Base-by-base conservation (phyloP, 2,888 invertebrate genomes). In the Bombyx huttoni region DNA sequence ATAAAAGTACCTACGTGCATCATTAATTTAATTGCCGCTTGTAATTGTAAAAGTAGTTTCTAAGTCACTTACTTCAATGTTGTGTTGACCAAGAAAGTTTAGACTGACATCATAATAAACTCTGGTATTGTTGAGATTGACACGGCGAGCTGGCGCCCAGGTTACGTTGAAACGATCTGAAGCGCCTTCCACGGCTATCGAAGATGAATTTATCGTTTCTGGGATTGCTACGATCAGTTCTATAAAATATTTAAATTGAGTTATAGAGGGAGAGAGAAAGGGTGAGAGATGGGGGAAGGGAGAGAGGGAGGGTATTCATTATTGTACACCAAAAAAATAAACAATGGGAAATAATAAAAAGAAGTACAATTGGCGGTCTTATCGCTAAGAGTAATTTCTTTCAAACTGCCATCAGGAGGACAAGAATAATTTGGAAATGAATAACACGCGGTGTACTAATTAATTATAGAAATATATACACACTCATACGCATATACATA, bases 81-180 rank as follows among this genome's bases (percentile, higher is more conserved):
- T 90, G 35, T 88, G 82, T 46, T 89, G 84, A 57, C 90, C 90
- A 8, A 90, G 86, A 57, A 86, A 85, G 53, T 79, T 73, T 40
- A 94, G 88, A 73, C 92, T 93, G 49, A 96, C 90, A 71, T 96
- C 95, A 71, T 98, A 98, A 71, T 93, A 94, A 0, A 97, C 92
- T 5, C 91, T 90, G 12, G 95, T 96, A 69, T 94, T 94, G 67
- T 94, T 96, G 0, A 95, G 92, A 64, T 95, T 97, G 5, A 95
- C 93, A 51, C 92, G 91, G 0, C 80, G 82, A 0, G 94, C 91
- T 0, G 94, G 92, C 13, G 91, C 86, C 98, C 98, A 98, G 1
- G 93, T 92, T 47, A 98, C 91, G 62, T 94, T 94, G 70, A 98
- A 98, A 46, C 91, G 90, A 56, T 94, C 91, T 92, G 94, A 96